Percentiles rank a stretch among this genome's conserved stretches.
Conservation (phyloP, 2,888 invertebrate genomes). For the Pyrrhia umbra region DNA sequence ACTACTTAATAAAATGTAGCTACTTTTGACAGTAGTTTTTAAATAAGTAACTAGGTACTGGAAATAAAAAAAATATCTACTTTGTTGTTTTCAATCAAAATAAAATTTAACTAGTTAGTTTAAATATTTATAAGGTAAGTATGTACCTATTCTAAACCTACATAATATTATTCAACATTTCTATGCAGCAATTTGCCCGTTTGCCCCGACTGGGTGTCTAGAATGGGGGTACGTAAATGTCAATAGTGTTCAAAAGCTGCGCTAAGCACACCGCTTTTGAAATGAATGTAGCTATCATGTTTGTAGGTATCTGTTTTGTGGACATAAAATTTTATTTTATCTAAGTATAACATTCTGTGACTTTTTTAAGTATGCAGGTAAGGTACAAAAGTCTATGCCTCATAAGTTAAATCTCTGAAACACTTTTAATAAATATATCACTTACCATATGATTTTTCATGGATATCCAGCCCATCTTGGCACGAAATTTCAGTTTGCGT, state of each 20-base stretch:
- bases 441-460: slow-evolving; percentile 90
- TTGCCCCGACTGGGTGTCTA: slow-evolving; percentile 12
- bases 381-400: too few relatives aligned
- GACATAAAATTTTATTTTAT: too few relatives aligned
- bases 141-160: too few relatives aligned
- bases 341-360: too few relatives aligned
- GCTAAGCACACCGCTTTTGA: slow-evolving; percentile 36
- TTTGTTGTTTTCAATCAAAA: too few relatives aligned
- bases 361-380: too few relatives aligned
- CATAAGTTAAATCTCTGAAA: not conserved
- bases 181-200: not conserved
- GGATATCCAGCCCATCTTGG: slow-evolving; percentile 88
- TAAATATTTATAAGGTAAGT: too few relatives aligned
- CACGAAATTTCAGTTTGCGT: slow-evolving; percentile 79
- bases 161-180: not conserved
- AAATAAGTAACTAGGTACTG: too few relatives aligned
- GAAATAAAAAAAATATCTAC: too few relatives aligned
- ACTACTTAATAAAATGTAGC: too few relatives aligned
- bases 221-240: slow-evolving; percentile 27
- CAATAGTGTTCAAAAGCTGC: slow-evolving; percentile 39
- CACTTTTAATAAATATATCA: slow-evolving; percentile 32
- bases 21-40: too few relatives aligned
- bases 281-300: slow-evolving; percentile 9
- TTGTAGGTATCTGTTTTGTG: not conserved
- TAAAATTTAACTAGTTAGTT: too few relatives aligned